Conservation (phyloP, 1,140 invertebrate genomes). For the Ruditapes philippinarum region DNA sequence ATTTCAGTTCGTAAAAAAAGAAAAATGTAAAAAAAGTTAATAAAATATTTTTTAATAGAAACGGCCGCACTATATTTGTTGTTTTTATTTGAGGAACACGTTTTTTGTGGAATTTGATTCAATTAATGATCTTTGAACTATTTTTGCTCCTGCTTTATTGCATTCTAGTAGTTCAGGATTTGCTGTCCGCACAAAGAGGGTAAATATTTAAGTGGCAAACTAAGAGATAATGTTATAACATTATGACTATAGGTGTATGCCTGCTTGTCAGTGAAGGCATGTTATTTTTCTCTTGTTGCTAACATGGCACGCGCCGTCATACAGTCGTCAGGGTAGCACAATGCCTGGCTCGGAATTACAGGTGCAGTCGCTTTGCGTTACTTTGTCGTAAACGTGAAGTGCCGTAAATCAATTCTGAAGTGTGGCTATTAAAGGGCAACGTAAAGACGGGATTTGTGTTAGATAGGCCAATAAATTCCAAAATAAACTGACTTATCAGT, state of each 20-base stretch:
- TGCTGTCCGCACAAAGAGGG: slow-evolving; percentile 45
- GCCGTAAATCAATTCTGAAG: slow-evolving; percentile 64
- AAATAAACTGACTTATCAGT: slow-evolving; percentile 64
- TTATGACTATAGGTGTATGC: neutral
- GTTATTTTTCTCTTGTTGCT: slow-evolving; percentile 43
- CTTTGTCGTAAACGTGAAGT: slow-evolving; percentile 61
- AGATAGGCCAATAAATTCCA: slow-evolving; percentile 56
- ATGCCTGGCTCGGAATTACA: slow-evolving; percentile 62
- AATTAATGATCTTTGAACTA: slow-evolving; percentile 28
- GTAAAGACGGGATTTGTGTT: slow-evolving; percentile 47
- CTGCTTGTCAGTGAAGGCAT: slow-evolving; percentile 59
- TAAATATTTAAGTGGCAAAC: slow-evolving; percentile 65
- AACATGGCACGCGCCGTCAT: slow-evolving; percentile 50
- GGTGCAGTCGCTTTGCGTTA: slow-evolving; percentile 45
- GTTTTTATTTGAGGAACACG: neutral
- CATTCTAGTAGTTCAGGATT: slow-evolving; percentile 10
- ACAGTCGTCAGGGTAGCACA: slow-evolving; percentile 51
- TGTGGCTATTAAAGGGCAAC: slow-evolving; percentile 18
- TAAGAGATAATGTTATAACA: slow-evolving; percentile 48
- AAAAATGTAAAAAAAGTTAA: no score
- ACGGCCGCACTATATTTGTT: neutral
- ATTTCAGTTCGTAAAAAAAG: no score
- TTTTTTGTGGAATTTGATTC: slow-evolving; percentile 24
- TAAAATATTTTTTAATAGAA: no score
- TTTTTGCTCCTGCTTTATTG: slow-evolving; percentile 36